Conservation (phyloP, 2,113 vertebrate genomes). For the Anas platyrhynchos region DNA sequence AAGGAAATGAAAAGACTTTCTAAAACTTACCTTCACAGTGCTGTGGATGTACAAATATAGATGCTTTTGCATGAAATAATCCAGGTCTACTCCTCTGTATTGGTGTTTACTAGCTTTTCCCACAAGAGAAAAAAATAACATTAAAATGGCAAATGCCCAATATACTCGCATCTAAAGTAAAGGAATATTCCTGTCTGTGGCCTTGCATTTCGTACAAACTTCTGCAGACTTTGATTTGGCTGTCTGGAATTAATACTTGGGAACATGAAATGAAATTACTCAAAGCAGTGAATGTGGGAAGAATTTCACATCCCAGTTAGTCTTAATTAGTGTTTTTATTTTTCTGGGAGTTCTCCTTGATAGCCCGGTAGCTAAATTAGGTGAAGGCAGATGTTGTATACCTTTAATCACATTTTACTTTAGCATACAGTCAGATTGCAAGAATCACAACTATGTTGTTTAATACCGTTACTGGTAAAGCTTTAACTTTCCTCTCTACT, state of each 20-base stretch:
- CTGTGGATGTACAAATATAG: not conserved
- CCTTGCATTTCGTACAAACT: not conserved
- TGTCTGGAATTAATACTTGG: not conserved
- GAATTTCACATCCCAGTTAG: slow-evolving; percentile 19
- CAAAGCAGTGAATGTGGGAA: not conserved
- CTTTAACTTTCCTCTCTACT: not conserved
- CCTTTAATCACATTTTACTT: not conserved
- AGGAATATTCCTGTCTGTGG: slow-evolving; percentile 8
- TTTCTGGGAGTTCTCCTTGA: not conserved
- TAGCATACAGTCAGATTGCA: not conserved
- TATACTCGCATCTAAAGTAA: not conserved
- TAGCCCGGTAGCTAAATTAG: not conserved
- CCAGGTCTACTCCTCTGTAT: not conserved
- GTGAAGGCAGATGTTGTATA: not conserved
- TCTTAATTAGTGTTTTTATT: slow-evolving; percentile 24
- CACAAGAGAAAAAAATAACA: slow-evolving; percentile 48
- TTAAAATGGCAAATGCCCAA: slow-evolving; percentile 27
- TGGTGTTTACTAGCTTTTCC: not conserved
- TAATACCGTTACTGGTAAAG: not conserved
- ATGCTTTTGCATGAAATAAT: not conserved
- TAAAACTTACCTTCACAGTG: not conserved
- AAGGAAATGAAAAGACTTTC: not conserved
- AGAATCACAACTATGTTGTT: not conserved
- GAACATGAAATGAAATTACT: slow-evolving; percentile 12
- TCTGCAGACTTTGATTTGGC: not conserved